Base-by-base conservation (phyloP, 2,797 vertebrate species). In the Macroramphosus scolopax region DNA sequence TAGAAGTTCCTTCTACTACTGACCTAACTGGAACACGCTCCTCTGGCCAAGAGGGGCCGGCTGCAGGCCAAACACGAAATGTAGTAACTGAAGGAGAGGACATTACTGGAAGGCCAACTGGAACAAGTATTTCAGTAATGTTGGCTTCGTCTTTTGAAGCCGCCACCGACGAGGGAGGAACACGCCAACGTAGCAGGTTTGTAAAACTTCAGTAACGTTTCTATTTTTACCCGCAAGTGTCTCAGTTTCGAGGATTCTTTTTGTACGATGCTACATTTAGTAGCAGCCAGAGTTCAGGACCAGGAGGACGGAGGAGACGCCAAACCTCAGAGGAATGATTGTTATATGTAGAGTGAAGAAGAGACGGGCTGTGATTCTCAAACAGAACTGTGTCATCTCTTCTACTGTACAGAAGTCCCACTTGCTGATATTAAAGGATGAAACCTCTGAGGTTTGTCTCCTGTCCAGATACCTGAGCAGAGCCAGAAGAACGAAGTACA, bases 41-140 rank as follows among this genome's bases (percentile, higher is more conserved):
- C 11, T 34, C 29, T 34, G 45, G 49, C 47, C 41, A 46, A 38
- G 5, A 22, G 10, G 7, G 2, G 2, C 37, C 53, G 60, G 49
- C 49, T 9, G 10, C 9, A n/a, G n/a, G 14, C 40, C 42, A 16
- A 2, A 41, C 54, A 45, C 49, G 37, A 73, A 63, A 39, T 33
- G 43, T 3, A 3, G 65, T 66, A 75, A 80, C 58, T 41, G 32
- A 36, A 78, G 75, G 68, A 20, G 56, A 62, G 39, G 17, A 38
- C 55, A 55, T 65, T 30, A 17, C 8, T 24, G 33, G 54, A 44
- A 55, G 4, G 1, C 14, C 32, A 25, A 2, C 25, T 42, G 29
- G 29, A 73, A 30, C 18, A 9, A 51, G 44, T 34, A 40, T 46
- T 17, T 30, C 35, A 52, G 24, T 17, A 34, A 71, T 45, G 51